Conservation (phyloP, 2,797 vertebrate genomes). For the Odontamblyopus rebecca region DNA sequence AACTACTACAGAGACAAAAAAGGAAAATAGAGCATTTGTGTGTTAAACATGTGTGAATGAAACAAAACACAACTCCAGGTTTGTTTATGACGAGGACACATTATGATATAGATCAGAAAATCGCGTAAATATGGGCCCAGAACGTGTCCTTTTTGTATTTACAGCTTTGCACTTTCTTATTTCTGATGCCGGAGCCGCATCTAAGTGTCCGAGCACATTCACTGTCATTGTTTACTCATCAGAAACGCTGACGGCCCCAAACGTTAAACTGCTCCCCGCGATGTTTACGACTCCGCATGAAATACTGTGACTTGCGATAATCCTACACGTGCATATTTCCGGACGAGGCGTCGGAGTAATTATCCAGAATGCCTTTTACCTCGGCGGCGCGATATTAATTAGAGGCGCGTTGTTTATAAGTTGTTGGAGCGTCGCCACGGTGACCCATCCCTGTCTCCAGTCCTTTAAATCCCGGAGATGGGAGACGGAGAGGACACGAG, state of each 20-base stretch:
- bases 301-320: conserved; percentile 80
- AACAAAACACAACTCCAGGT: too few species aligned
- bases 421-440: conserved; percentile 85
- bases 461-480: conserved; percentile 63
- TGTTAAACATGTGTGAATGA: too few species aligned
- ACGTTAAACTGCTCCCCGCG: conserved; percentile 70
- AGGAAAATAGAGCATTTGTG: too few species aligned
- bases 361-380: conserved; percentile 78
- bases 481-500: conserved; percentile 46
- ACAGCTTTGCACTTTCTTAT: too few species aligned
- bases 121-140: too few species aligned
- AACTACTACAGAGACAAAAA: too few species aligned
- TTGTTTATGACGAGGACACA: too few species aligned
- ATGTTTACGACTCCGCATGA: conserved; percentile 85
- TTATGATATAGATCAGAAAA: too few species aligned
- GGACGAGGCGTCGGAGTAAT: conserved; percentile 77
- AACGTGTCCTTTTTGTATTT: too few species aligned
- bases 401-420: conserved; percentile 76
- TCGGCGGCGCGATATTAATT: conserved; percentile 73
- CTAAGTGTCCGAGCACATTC: neutral
- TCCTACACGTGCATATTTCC: conserved; percentile 79
- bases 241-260: conserved; percentile 81
- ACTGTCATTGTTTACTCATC: conserved; percentile 44
- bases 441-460: conserved; percentile 84
- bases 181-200: too few species aligned